Base-by-base conservation (phyloP, 2,797 vertebrate species). In the Pteronotus mesoamericanus region DNA sequence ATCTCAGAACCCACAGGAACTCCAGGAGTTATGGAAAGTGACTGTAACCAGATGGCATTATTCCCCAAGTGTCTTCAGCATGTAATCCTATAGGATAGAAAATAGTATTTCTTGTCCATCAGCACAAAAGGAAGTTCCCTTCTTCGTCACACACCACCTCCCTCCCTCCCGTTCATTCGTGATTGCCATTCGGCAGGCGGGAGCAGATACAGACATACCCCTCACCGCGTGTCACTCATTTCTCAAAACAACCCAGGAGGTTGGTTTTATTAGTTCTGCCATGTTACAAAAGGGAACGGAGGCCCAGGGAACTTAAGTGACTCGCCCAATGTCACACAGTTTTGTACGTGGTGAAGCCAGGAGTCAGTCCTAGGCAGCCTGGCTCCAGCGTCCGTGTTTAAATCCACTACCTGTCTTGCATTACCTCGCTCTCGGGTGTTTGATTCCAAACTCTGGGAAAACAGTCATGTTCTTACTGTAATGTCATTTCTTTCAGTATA, bases 381-480 rank as follows among this genome's bases (percentile, higher is more conserved):
- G 66, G 10, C 37, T 82, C 16, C 37, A 39, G 34, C 64, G 14
- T 37, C 55, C 37, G 53, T 55, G 10, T 80, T 78, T 88, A 57
- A 34, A 44, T 34, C 77, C 55, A 84, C 64, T 9, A 2, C 57
- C 18, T 34, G 18, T 34, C n/a, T 22, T 55, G 14, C 18, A 2
- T 92, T 46, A n/a, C 21, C 46, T 79, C 37, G 48, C 34, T 42
- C 51, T 57, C 78, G 37, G 79, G 94, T 34, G 82, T 66, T 94
- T 53, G 48, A 48, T 96, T 97, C 61, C 89, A 97, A 98, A 97
- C 89, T 89, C 97, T 93, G 94, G 94, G 86, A 96, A 97, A 93
- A 94, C 91, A 93, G 89, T 97, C 96, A 61, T 74, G 93, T 96
- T 89, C 92, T 95, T 89, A 79, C 95, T 98, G 59, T 86, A 97